Evolutionary conservation across 1,140 invertebrate genomes (phyloP).

Genomic region (Heliconius hewitsoni): DNA sequence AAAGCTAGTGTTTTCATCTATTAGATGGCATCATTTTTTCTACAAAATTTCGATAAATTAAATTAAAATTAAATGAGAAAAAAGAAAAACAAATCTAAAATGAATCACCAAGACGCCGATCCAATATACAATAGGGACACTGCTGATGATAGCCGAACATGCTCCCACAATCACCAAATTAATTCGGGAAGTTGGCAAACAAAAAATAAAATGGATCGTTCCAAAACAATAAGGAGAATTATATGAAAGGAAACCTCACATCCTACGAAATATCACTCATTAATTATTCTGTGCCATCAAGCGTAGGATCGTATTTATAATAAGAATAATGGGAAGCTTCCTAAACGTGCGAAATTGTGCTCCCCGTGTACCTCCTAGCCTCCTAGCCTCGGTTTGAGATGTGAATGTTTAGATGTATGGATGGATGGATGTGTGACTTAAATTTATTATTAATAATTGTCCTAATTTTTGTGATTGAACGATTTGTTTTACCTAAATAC

Average conservation of each 20-base stretch:
- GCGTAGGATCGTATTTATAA: constrained; percentile 50
- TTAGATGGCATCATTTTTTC: no score
- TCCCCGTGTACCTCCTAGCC: background rate
- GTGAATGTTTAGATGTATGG: background rate
- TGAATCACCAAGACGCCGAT: background rate
- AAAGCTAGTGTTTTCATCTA: no score
- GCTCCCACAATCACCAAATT: constrained; percentile 54
- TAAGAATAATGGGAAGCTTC: constrained; percentile 41
- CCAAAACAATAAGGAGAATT: constrained; percentile 67
- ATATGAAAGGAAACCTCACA: constrained; percentile 71
- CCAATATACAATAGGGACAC: constrained; percentile 40
- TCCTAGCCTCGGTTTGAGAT: constrained; percentile 1
- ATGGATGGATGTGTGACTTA: background rate
- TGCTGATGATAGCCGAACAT: constrained; percentile 59
- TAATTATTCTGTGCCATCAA: constrained; percentile 71
- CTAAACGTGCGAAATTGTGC: constrained; percentile 23
- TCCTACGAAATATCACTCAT: constrained; percentile 59
- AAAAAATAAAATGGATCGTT: constrained; percentile 67
- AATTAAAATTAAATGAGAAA: background rate
- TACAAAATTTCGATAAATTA: background rate
- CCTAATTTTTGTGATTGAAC: background rate
- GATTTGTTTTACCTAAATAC: no score
- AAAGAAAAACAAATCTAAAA: background rate
- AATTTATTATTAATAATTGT: background rate
- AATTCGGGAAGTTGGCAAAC: constrained; percentile 65